Evolutionary conservation across 2,888 invertebrate genomes (phyloP).

Genomic region (Chaetoderma sp.): DNA sequence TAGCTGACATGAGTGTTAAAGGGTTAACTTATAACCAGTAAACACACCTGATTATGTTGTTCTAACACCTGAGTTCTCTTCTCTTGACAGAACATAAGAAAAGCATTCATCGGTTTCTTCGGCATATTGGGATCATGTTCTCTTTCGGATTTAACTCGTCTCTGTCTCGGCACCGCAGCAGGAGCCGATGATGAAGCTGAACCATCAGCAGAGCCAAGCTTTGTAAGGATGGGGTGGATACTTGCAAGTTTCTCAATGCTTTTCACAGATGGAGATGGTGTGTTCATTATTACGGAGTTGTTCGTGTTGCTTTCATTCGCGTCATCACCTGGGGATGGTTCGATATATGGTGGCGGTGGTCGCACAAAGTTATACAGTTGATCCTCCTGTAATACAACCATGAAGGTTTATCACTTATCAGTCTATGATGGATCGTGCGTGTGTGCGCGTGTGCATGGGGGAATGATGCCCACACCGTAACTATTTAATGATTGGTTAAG

Average conservation of each 20-base stretch:
- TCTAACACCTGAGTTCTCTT: slow-evolving; percentile 53
- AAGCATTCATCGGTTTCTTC: slow-evolving; percentile 60
- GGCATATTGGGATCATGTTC: slow-evolving; percentile 49
- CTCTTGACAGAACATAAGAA: slow-evolving; percentile 60
- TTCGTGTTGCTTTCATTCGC: background rate
- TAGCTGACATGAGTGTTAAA: background rate
- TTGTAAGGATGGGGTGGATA: background rate
- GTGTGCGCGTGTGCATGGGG: no score
- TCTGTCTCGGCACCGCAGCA: slow-evolving; percentile 1
- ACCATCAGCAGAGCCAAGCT: background rate
- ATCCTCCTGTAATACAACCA: slow-evolving; percentile 46
- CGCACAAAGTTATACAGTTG: slow-evolving; percentile 47
- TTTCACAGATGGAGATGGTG: background rate
- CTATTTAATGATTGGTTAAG: no score
- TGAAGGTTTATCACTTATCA: no score
- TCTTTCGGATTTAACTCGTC: slow-evolving; percentile 43
- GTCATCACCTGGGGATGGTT: background rate
- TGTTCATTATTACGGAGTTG: no score
- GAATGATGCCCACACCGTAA: no score
- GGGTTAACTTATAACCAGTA: no score
- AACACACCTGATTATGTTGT: slow-evolving; percentile 54
- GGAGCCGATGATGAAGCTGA: background rate
- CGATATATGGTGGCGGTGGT: slow-evolving; percentile 26
- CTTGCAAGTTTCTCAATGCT: background rate
- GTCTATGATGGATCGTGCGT: no score